Conservation (phyloP, 2,888 invertebrate genomes). For the Nebria salina region DNA sequence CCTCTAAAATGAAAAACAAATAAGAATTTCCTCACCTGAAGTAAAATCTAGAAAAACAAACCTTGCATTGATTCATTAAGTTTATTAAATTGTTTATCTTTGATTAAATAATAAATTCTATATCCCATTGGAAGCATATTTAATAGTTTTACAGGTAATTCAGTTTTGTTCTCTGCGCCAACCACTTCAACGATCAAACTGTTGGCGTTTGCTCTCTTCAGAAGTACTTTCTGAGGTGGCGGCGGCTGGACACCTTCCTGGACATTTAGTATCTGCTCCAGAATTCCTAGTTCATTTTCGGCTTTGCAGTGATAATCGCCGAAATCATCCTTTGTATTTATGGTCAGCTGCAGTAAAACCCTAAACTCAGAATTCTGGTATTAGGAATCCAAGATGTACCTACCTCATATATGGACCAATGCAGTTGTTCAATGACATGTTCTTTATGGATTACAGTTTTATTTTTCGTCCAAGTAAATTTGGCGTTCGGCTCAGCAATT, state of each 20-base stretch:
- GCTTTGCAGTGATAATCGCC: constrained; percentile 68
- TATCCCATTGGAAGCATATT: constrained; percentile 56
- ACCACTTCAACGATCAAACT: constrained; percentile 55
- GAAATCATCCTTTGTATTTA: constrained; percentile 59
- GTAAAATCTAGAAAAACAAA: background rate
- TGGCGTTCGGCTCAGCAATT: constrained; percentile 71
- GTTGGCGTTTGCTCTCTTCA: constrained; percentile 53
- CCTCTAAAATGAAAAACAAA: background rate
- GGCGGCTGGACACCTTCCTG: constrained; percentile 67
- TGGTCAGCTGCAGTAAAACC: constrained; percentile 54
- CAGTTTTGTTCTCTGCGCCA: constrained; percentile 52
- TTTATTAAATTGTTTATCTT: background rate
- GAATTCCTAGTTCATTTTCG: constrained; percentile 64
- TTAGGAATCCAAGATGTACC: constrained; percentile 20
- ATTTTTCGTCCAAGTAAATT: constrained; percentile 59
- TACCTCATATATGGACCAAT: constrained; percentile 58
- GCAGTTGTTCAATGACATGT: constrained; percentile 54
- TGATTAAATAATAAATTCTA: constrained; percentile 54
- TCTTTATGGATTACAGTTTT: constrained; percentile 49
- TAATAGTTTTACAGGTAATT: constrained; percentile 52
- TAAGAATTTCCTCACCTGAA: background rate
- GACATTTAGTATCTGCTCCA: constrained; percentile 64
- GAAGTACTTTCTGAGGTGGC: constrained; percentile 59
- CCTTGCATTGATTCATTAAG: constrained; percentile 15
- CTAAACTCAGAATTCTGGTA: background rate